Conservation (phyloP, 2,113 vertebrate species). For the Rhinoptilus africanus region DNA sequence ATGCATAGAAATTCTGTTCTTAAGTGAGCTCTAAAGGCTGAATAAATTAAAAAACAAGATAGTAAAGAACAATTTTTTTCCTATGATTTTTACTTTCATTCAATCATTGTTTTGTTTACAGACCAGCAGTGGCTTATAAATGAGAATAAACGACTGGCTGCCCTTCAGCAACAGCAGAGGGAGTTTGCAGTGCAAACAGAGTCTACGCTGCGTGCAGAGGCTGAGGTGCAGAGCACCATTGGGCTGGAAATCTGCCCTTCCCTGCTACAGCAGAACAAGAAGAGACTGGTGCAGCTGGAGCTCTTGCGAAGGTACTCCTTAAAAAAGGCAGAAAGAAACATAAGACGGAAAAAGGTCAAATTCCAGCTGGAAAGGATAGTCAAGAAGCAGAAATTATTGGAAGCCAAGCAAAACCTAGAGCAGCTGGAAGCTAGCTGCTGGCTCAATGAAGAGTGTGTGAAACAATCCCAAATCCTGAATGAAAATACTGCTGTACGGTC, state of each 20-base stretch:
- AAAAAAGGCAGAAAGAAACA: conserved; percentile 75
- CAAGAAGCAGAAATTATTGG: conserved; percentile 84
- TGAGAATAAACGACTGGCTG: conserved; percentile 77
- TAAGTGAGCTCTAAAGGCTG: neutral
- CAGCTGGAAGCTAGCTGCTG: conserved; percentile 74
- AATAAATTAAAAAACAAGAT: neutral
- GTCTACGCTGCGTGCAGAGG: neutral
- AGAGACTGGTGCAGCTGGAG: conserved; percentile 81
- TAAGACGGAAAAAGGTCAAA: conserved; percentile 78
- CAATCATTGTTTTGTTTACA: conserved; percentile 65
- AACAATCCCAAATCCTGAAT: conserved; percentile 33
- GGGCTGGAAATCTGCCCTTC: conserved; percentile 19
- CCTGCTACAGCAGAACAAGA: conserved; percentile 70
- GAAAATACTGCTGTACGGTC: neutral
- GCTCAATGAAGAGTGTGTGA: conserved; percentile 59
- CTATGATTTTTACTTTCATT: conserved; percentile 5
- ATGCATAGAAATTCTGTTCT: neutral
- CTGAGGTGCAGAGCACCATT: conserved; percentile 50
- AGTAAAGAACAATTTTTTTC: neutral
- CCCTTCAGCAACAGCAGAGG: conserved; percentile 69
- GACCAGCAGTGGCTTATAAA: conserved; percentile 86
- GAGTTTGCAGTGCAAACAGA: conserved; percentile 82
- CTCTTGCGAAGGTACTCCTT: conserved; percentile 77
- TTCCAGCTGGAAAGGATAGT: conserved; percentile 86
- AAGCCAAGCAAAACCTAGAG: conserved; percentile 85